Evolutionary conservation across 2,888 invertebrate species (phyloP).

Genomic region (Tetropium fuscum): DNA sequence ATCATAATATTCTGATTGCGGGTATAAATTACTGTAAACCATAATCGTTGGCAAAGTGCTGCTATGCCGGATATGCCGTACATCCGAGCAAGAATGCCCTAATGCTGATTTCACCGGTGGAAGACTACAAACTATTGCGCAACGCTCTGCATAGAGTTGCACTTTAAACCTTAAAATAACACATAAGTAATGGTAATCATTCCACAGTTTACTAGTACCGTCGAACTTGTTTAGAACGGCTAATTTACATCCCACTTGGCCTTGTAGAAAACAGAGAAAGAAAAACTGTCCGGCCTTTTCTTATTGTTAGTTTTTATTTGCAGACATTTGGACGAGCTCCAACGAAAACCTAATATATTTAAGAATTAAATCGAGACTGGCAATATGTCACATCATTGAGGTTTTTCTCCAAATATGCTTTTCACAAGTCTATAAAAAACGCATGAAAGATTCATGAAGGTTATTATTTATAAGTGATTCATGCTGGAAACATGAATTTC

Average conservation of each 20-base stretch:
- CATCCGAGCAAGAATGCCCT: too few relatives aligned
- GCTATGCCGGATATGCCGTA: too few relatives aligned
- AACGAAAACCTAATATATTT: slow-evolving; percentile 38
- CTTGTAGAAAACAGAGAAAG: slow-evolving; percentile 6
- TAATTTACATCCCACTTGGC: slow-evolving; percentile 16
- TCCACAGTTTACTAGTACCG: slow-evolving; percentile 14
- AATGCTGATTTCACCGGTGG: too few relatives aligned
- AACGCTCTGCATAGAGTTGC: background rate
- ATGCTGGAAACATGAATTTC: slow-evolving; percentile 4
- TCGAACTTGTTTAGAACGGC: slow-evolving; percentile 14
- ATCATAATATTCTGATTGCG: too few relatives aligned
- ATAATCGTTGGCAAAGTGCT: too few relatives aligned
- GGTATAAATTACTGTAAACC: too few relatives aligned
- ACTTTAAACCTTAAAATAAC: slow-evolving; percentile 1
- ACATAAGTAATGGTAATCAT: slow-evolving; percentile 15
- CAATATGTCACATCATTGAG: slow-evolving; percentile 15
- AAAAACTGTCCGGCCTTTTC: slow-evolving; percentile 6
- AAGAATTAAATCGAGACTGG: slow-evolving; percentile 30
- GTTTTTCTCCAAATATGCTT: slow-evolving; percentile 19
- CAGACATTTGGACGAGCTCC: slow-evolving; percentile 36
- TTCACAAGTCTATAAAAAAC: slow-evolving; percentile 3
- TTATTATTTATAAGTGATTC: slow-evolving; percentile 24
- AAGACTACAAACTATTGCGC: background rate
- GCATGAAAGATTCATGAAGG: slow-evolving; percentile 13
- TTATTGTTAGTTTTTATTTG: slow-evolving; percentile 34